Evolutionary conservation across 2,113 vertebrate species (phyloP), one percentile per base, ranked within the genome.

Genomic region (Ammodytes marinus): DNA sequence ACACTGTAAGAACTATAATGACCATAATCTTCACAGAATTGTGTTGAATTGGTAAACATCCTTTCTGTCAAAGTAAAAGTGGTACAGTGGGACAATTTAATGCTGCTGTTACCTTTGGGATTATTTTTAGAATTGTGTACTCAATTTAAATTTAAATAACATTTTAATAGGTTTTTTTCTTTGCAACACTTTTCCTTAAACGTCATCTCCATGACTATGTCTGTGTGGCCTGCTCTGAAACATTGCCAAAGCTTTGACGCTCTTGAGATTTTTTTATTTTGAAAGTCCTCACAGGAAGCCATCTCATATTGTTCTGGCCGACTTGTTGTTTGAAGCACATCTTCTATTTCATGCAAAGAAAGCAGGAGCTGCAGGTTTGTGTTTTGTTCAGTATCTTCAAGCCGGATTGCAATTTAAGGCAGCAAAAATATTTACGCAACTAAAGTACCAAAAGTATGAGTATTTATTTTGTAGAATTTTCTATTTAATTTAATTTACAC

Each of bases 201-300:
- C 14, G 14, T 39, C 17, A 45, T 50, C 13, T n/a, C 14, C 2
- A 17, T 10, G 15, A 6, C 14, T 10, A 57, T 27, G 15, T 15
- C 15, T 54, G 6, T 40, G 35, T 53, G 42, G 8, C 45, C 7
- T 35, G 8, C 39, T 74, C 15, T 8, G 37, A 37, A 45, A 42
- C 4, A 6, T 4, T 49, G 50, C 11, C 9, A 3, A 45, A 43
- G 6, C 15, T 9, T 8, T 53, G 8, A 2, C 2, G 3, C 3
- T 50, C 3, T 27, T 7, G 1, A 8, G 3, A 27, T 17, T 75
- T 27, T 27, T 27, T 92, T 89, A 89, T 46, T 89, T 69, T 89
- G 84, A 86, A 89, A 77, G 5, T 45, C 58, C 2, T 42, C 46
- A 39, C 69, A 74, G 89, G 88, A 91, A 83, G 54, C 46, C 11